Conservation (phyloP, 1,140 invertebrate species). For the Orchestia grillus region DNA sequence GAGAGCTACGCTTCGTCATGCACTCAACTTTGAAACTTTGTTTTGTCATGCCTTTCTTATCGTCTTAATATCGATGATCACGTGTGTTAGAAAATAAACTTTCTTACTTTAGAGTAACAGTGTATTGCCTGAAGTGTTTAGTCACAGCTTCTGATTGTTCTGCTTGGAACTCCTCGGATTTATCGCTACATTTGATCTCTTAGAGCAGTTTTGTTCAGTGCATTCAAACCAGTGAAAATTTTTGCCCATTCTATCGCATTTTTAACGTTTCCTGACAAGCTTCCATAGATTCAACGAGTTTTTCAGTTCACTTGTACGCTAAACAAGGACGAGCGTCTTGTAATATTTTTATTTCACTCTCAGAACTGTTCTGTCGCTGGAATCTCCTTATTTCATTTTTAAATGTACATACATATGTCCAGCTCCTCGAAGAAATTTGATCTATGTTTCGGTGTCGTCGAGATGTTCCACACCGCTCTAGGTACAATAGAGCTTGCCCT, state of each 20-base stretch:
- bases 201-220: not conserved
- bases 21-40: not conserved
- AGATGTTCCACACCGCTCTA: not conserved
- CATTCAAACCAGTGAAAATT: not conserved
- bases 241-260: not conserved
- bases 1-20: not conserved
- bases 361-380: not conserved
- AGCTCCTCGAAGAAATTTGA: not conserved
- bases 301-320: not conserved
- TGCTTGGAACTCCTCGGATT: slow-evolving; percentile 35
- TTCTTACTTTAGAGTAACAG: slow-evolving; percentile 29
- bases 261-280: not conserved
- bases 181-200: not conserved
- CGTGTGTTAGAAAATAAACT: slow-evolving; percentile 26
- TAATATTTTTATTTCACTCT: not conserved
- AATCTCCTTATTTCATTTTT: not conserved
- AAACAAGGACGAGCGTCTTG: not conserved
- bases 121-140: slow-evolving; percentile 34
- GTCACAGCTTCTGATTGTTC: slow-evolving; percentile 21
- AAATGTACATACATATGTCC: not conserved
- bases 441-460: not conserved
- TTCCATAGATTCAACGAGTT: not conserved
- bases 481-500: not conserved
- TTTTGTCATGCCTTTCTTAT: slow-evolving; percentile 45
- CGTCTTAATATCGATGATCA: slow-evolving; percentile 11